These are phyloP conservation scores for Suricata suricatta DNA, from an alignment of 2,113 vertebrate genomes.

Conservation along the genomic window DNA sequence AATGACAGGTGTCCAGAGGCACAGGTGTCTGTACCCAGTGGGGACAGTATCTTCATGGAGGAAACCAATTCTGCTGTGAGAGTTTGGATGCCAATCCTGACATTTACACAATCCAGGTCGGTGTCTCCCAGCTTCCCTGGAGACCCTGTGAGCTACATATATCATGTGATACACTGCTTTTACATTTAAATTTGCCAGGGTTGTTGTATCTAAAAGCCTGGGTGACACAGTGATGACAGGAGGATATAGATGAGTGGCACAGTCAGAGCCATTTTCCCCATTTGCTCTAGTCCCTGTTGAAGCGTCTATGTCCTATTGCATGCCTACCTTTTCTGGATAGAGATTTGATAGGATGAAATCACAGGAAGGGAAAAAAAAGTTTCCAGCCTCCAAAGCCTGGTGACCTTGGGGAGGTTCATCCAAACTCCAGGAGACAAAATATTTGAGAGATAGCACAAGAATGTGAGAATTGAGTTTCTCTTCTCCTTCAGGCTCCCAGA, in stretches of 20 bases:
- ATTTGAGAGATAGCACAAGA: background rate
- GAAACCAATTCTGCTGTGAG: background rate
- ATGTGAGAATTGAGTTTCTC: background rate
- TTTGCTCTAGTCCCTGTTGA: background rate
- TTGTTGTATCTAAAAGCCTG: background rate
- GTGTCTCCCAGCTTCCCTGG: background rate
- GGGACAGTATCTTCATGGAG: too few species aligned
- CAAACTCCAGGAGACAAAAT: background rate
- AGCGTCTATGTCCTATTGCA: too few species aligned
- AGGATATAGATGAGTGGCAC: background rate
- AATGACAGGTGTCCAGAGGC: background rate
- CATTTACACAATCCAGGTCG: background rate
- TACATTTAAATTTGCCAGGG: background rate
- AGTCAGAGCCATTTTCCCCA: background rate
- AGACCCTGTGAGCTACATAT: background rate
- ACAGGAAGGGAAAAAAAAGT: background rate
- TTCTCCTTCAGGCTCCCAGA: background rate
- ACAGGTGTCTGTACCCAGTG: background rate
- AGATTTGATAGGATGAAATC: background rate
- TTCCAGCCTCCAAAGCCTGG: background rate
- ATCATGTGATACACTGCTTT: background rate
- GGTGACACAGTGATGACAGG: background rate
- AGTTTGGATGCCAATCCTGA: background rate
- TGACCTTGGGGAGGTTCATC: background rate
- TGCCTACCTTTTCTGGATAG: background rate